phyloP scores from a whole-genome alignment of 2,888 invertebrate genomes.

The Griposia aprilina region DNA sequence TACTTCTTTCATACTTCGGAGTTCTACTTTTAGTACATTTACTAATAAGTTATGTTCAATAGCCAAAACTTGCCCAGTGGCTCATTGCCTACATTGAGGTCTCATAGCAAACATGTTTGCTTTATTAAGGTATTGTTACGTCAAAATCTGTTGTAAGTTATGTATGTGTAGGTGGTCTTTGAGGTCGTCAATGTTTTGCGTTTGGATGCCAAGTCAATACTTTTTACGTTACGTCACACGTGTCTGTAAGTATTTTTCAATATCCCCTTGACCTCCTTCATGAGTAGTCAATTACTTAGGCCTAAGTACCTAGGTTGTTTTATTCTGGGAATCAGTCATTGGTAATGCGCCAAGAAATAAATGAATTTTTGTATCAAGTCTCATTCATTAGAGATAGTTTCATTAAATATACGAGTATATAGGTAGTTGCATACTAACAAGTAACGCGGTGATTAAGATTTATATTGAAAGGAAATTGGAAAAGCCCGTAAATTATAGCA shows the following conservation, averaged over 20 bases:
- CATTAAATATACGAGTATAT: conserved; percentile 8
- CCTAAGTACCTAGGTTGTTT: conserved; percentile 11
- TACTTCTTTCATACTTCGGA: conserved; percentile 7
- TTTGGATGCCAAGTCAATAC: conserved; percentile 58
- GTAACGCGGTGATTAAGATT: conserved; percentile 32
- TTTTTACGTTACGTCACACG: conserved; percentile 61
- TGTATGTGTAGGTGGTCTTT: conserved; percentile 64
- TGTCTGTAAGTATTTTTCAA: conserved; percentile 38
- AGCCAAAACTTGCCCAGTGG: conserved; percentile 22
- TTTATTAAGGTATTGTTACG: conserved; percentile 65
- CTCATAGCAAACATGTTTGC: conserved; percentile 52
- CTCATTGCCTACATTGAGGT: conserved; percentile 17
- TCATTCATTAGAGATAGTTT: conserved; percentile 4
- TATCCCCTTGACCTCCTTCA: conserved; percentile 65
- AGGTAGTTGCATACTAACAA: not conserved
- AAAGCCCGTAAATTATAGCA: conserved; percentile 47
- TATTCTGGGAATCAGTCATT: conserved; percentile 9
- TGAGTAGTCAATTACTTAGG: conserved; percentile 47
- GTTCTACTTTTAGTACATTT: conserved; percentile 14
- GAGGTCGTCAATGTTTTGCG: conserved; percentile 62
- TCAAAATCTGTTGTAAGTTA: conserved; percentile 55
- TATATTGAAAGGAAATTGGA: conserved; percentile 50
- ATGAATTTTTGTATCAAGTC: not conserved
- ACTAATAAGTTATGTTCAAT: conserved; percentile 35
- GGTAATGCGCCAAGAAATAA: conserved; percentile 8